Conservation (phyloP, 1,140 invertebrate genomes). For the Drosophila persimilis region DNA sequence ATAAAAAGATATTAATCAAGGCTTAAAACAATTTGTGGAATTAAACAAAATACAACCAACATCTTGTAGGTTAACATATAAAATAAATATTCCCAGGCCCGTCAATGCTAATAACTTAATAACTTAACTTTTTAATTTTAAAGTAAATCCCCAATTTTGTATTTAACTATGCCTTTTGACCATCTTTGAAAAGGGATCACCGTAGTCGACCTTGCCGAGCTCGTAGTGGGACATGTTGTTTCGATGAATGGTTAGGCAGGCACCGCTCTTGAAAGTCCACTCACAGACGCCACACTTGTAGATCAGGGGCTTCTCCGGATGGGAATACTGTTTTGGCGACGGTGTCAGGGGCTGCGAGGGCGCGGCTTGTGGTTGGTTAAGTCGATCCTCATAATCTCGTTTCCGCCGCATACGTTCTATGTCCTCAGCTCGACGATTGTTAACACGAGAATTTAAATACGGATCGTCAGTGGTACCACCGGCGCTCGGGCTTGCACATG, state of each 20-base stretch:
- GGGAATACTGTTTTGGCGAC: too few species aligned
- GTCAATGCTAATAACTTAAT: too few species aligned
- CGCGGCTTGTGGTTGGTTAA: constrained; percentile 8
- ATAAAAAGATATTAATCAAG: constrained; percentile 9
- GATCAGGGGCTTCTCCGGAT: constrained; percentile 21
- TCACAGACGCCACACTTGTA: constrained; percentile 82
- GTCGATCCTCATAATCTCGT: constrained; percentile 10
- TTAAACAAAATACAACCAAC: background rate
- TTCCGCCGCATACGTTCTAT: constrained; percentile 52
- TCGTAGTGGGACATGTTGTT: constrained; percentile 63
- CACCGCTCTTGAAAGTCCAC: constrained; percentile 65
- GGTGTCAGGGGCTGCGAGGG: too few species aligned
- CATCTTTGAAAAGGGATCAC: constrained; percentile 49
- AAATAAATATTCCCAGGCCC: too few species aligned
- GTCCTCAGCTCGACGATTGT: constrained; percentile 51
- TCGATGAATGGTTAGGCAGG: constrained; percentile 68
- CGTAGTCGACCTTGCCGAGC: constrained; percentile 35
- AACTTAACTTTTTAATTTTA: too few species aligned
- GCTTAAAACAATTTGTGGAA: background rate
- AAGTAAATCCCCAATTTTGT: too few species aligned
- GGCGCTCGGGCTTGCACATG: background rate
- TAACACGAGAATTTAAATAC: constrained; percentile 53
- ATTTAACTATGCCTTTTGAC: constrained; percentile 1
- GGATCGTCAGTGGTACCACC: constrained; percentile 27
- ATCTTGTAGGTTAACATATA: background rate